phyloP scores from a whole-genome alignment of 2,113 vertebrate species.

The Nannospalax galili region DNA sequence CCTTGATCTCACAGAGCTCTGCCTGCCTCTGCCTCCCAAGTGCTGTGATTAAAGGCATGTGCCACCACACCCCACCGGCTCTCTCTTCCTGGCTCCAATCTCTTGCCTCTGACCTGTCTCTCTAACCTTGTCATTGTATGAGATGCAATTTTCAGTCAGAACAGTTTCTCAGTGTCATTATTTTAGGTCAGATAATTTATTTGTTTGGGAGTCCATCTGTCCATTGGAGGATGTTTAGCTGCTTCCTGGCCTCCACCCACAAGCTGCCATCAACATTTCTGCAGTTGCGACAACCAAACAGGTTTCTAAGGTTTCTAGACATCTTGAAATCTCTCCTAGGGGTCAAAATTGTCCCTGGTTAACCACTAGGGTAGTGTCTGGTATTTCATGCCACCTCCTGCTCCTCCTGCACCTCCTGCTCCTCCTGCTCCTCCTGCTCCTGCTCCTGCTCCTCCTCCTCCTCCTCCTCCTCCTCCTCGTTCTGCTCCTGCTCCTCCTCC shows the following conservation, averaged over 20 bases:
- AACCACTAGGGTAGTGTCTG: background rate
- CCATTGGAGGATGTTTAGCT: background rate
- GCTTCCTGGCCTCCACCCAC: background rate
- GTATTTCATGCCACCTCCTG: background rate
- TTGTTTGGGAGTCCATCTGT: too few species aligned
- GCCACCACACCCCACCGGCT: too few species aligned
- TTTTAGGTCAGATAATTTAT: conserved; percentile 4
- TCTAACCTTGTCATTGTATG: background rate
- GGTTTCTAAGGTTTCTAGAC: background rate
- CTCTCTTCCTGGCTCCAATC: too few species aligned
- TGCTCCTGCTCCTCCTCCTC: background rate
- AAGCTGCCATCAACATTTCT: background rate
- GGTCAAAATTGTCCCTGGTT: background rate
- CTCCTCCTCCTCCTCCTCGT: background rate
- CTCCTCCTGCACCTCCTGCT: too few species aligned
- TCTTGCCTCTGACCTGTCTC: background rate
- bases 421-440: too few species aligned
- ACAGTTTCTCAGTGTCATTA: background rate
- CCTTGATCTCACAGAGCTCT: too few species aligned
- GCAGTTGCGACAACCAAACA: background rate
- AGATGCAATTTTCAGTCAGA: background rate
- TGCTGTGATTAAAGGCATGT: too few species aligned
- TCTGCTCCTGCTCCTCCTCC: background rate
- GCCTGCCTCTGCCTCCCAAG: too few species aligned
- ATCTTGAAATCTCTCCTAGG: background rate